Percentiles rank a stretch among this genome's conserved stretches.
These are phyloP conservation scores for Pristionchus arcanus DNA, from an alignment of 2,888 invertebrate genomes.

Conservation along the genomic window DNA sequence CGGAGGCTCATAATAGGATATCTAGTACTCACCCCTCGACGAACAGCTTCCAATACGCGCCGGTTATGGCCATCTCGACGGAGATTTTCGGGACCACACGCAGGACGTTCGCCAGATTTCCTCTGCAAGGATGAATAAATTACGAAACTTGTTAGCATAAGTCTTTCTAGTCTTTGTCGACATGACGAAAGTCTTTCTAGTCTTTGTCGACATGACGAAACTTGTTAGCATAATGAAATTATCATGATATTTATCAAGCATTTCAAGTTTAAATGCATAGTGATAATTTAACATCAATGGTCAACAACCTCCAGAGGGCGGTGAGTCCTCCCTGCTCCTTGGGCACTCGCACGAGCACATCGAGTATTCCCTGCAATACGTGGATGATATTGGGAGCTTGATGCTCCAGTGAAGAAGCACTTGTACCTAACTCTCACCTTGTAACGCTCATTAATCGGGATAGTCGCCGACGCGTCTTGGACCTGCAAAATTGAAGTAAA, in stretches of 20 bases:
- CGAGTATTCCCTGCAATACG: conserved; percentile 68
- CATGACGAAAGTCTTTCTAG: too few relatives aligned
- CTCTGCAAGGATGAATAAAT: too few relatives aligned
- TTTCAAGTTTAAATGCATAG: too few relatives aligned
- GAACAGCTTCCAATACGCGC: conserved; percentile 73
- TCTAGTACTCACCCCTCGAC: conserved; percentile 55
- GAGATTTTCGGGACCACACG: conserved; percentile 89
- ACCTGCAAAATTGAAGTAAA: conserved; percentile 57
- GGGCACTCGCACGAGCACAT: conserved; percentile 69
- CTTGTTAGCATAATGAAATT: too few relatives aligned
- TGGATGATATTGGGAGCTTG: too few relatives aligned
- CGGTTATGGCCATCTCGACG: conserved; percentile 93
- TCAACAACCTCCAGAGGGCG: conserved; percentile 80
- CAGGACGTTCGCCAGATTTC: conserved; percentile 75
- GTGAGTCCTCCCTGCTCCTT: conserved; percentile 74
- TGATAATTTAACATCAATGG: too few relatives aligned
- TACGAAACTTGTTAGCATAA: too few relatives aligned
- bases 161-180: too few relatives aligned
- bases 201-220: too few relatives aligned
- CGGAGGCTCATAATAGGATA: too few relatives aligned
- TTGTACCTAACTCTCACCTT: conserved; percentile 13
- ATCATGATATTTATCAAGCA: too few relatives aligned
- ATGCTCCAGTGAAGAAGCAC: too few relatives aligned
- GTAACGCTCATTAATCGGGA: conserved; percentile 71
- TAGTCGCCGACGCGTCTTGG: conserved; percentile 68